These are phyloP conservation scores for Coryphaenoides rupestris DNA, from an alignment of 2,113 vertebrate genomes.

Conservation along the genomic window DNA sequence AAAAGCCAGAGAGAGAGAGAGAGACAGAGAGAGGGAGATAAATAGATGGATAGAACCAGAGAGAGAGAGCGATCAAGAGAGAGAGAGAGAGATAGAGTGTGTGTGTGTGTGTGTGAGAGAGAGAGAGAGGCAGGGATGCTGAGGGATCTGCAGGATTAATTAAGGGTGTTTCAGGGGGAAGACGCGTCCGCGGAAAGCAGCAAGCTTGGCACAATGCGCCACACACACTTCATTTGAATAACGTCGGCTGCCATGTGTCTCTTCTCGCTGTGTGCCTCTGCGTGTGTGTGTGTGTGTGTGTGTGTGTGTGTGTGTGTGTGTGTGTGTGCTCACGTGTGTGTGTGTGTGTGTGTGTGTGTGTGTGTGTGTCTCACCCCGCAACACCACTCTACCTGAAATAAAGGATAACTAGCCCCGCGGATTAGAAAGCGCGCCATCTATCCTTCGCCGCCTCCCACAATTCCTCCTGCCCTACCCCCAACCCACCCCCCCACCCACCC, in stretches of 20 bases:
- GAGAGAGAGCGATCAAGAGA: constrained; percentile 36
- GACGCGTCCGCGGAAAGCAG: constrained; percentile 68
- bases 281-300: constrained; percentile 11
- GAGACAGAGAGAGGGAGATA: too few species aligned
- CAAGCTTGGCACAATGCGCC: constrained; percentile 72
- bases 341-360: too few species aligned
- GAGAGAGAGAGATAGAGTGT: background rate
- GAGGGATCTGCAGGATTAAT: constrained; percentile 69
- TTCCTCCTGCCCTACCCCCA: constrained; percentile 65
- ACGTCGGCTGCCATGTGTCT: too few species aligned
- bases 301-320: constrained; percentile 13
- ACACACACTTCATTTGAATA: constrained; percentile 76
- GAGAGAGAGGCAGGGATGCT: constrained; percentile 26
- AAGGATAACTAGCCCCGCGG: constrained; percentile 86
- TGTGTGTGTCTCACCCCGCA: constrained; percentile 54
- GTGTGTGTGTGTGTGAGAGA: background rate
- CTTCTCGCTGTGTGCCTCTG: too few species aligned
- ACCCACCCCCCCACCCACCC: too few species aligned
- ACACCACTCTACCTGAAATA: constrained; percentile 73
- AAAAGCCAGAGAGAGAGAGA: too few species aligned
- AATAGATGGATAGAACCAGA: too few species aligned
- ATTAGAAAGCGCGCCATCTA: constrained; percentile 91
- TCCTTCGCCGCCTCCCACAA: constrained; percentile 56
- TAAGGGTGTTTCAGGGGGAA: constrained; percentile 58
- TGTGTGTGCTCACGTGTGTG: constrained; percentile 21